Conservation (phyloP, 2,888 invertebrate genomes). For the Tenthredo notha region DNA sequence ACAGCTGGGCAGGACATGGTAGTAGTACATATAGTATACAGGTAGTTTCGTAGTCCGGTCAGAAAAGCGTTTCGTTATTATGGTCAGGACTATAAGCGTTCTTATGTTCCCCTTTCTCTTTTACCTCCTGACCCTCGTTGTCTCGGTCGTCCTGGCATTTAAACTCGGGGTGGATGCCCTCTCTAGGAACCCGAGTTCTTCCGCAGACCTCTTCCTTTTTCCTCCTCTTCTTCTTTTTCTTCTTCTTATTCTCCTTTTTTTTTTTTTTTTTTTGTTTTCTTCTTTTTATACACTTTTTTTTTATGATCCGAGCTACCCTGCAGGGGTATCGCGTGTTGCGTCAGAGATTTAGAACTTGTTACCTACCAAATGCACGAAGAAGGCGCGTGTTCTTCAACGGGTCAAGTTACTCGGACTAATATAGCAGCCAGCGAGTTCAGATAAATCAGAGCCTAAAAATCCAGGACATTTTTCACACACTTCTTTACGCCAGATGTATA, state of each 20-base stretch:
- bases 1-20: conserved; percentile 6
- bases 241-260: neutral
- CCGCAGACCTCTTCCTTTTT: neutral
- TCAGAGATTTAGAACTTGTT: conserved; percentile 14
- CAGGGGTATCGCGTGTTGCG: conserved; percentile 20
- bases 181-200: neutral
- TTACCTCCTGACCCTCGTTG: neutral
- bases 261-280: neutral
- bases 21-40: neutral
- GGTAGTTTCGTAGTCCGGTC: neutral
- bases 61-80: neutral
- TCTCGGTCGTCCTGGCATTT: conserved; percentile 35
- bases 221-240: neutral
- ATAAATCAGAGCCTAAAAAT: neutral
- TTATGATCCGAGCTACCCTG: conserved; percentile 23
- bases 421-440: neutral
- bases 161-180: conserved; percentile 48
- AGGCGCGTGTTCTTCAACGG: conserved; percentile 7
- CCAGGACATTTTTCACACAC: neutral
- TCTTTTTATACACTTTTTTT: neutral
- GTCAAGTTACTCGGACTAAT: conserved; percentile 16
- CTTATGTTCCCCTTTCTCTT: neutral
- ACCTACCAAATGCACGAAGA: neutral
- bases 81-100: neutral
- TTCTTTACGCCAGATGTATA: too few species aligned